A percentile compares a stretch with the other conserved stretches of the same genome.
phyloP scores from a whole-genome alignment of 2,888 invertebrate genomes.

The Netelia fuscicornis region DNA sequence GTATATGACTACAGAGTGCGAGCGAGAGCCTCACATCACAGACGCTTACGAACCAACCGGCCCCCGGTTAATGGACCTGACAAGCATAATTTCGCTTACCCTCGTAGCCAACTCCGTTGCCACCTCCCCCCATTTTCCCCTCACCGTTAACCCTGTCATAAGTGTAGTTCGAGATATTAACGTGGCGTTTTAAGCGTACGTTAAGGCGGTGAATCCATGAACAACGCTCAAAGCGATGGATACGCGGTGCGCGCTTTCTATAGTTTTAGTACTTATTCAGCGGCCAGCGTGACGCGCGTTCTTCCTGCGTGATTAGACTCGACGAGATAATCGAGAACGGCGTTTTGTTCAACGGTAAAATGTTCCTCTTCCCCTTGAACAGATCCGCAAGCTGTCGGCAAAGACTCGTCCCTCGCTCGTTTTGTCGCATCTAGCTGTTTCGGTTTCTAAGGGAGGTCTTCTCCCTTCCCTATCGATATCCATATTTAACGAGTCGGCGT shows the following conservation, averaged over 20 bases:
- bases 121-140: background rate
- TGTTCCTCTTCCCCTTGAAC: conserved; percentile 46
- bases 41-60: conserved; percentile 70
- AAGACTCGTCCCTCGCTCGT: conserved; percentile 25
- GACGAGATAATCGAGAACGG: conserved; percentile 83
- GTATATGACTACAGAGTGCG: conserved; percentile 43
- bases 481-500: conserved; percentile 82
- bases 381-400: conserved; percentile 37
- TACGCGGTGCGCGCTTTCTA: conserved; percentile 49
- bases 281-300: conserved; percentile 62
- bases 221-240: conserved; percentile 67
- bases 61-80: conserved; percentile 81
- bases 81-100: conserved; percentile 82
- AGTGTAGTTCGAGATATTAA: conserved; percentile 77
- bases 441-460: conserved; percentile 11
- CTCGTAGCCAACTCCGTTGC: conserved; percentile 77
- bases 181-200: conserved; percentile 75
- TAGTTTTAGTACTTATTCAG: conserved; percentile 53
- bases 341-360: conserved; percentile 69
- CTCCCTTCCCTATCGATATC: conserved; percentile 70
- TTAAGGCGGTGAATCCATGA: conserved; percentile 76
- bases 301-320: conserved; percentile 81
- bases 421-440: conserved; percentile 41
- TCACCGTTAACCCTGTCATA: conserved; percentile 77
- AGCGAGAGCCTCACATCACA: conserved; percentile 59